Percentiles rank a stretch among this genome's conserved stretches.
phyloP scores from a whole-genome alignment of 30 jellyfish, hydroid and myxozoan genomes.

The Mastigias papua region DNA sequence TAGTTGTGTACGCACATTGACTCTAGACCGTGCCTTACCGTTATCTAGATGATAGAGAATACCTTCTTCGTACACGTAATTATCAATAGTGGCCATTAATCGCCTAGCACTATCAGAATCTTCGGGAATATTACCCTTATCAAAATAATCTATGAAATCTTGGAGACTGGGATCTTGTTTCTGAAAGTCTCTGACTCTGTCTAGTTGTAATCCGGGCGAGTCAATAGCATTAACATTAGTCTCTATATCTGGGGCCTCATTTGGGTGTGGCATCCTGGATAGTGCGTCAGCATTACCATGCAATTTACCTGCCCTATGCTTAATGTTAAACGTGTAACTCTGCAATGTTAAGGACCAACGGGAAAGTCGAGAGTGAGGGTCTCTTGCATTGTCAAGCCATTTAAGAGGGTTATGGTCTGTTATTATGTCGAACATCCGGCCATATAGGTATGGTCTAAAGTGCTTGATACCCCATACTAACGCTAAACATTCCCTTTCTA shows the following conservation, averaged over 20 bases:
- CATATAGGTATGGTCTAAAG: conserved; percentile 64
- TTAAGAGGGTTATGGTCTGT: conserved; percentile 69
- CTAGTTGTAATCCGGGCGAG: conserved; percentile 62
- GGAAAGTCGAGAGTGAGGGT: conserved; percentile 49
- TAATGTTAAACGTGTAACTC: conserved; percentile 6
- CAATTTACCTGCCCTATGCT: conserved; percentile 66
- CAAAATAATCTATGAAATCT: conserved; percentile 40
- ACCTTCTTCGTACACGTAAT: conserved; percentile 57
- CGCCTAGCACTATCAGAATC: conserved; percentile 27
- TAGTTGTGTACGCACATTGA: conserved; percentile 8
- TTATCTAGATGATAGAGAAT: conserved; percentile 50
- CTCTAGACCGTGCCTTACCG: conserved; percentile 47
- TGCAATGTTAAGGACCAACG: conserved; percentile 59
- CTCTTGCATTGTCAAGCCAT: conserved; percentile 64
- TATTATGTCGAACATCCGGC: conserved; percentile 31
- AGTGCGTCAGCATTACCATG: conserved; percentile 56
- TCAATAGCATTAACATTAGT: conserved; percentile 2
- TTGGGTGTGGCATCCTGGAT: conserved; percentile 53
- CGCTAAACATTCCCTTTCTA: conserved; percentile 41
- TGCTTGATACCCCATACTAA: conserved; percentile 69
- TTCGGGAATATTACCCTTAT: conserved; percentile 26
- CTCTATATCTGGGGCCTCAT: not conserved
- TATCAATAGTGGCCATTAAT: conserved; percentile 54
- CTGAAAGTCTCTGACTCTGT: conserved; percentile 21
- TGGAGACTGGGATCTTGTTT: conserved; percentile 39